phyloP scores from a whole-genome alignment of 2,113 vertebrate genomes.

The Theristicus caerulescens region DNA sequence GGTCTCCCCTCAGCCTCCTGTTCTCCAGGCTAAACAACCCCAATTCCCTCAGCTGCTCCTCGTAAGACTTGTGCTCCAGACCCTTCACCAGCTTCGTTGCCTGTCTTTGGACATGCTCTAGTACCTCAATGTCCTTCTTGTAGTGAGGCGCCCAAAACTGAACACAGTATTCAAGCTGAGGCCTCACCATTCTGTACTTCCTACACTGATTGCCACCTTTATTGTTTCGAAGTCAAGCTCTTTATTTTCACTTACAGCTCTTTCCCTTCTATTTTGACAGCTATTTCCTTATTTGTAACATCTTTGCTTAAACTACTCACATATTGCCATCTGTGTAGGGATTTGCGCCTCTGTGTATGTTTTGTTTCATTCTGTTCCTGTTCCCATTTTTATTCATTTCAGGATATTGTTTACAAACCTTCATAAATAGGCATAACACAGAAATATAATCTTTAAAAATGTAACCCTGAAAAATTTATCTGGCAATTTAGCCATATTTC shows the following conservation, averaged over 20 bases:
- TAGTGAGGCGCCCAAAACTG: background rate
- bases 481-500: background rate
- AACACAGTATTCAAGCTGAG: background rate
- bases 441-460: background rate
- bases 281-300: background rate
- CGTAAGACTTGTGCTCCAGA: fast-evolving
- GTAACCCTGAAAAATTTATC: background rate
- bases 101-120: background rate
- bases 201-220: background rate
- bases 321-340: background rate
- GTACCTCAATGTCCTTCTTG: background rate
- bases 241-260: background rate
- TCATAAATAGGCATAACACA: background rate
- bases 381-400: background rate
- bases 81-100: fast-evolving
- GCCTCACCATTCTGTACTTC: background rate
- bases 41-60: background rate
- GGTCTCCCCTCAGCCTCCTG: background rate
- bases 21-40: background rate
- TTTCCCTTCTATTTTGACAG: background rate
- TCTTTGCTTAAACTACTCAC: background rate
- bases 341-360: background rate
- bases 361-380: background rate
- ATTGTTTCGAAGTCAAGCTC: background rate
- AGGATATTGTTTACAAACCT: background rate